Percentiles rank a stretch among this genome's conserved stretches.
Evolutionary conservation across 2,113 vertebrate species (phyloP).

Genomic region (Peromyscus polionotus): DNA sequence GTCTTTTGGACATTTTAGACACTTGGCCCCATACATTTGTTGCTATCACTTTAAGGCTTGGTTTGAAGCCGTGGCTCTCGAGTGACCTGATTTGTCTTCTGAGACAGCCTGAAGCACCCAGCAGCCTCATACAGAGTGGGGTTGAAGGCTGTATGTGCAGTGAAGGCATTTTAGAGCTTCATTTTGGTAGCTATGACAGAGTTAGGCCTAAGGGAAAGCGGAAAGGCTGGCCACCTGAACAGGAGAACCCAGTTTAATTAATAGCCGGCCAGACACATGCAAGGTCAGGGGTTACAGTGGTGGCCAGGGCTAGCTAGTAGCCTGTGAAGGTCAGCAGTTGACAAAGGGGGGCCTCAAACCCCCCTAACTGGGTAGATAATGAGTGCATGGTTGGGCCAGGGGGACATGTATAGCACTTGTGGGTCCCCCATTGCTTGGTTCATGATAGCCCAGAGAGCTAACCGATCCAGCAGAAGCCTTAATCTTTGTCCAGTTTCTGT

Average conservation of each 20-base stretch:
- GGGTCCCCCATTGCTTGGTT: neutral
- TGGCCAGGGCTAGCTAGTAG: neutral
- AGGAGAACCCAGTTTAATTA: neutral
- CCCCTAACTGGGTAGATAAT: neutral
- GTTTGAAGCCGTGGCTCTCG: constrained; percentile 10
- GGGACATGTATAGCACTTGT: neutral
- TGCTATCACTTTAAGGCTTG: constrained; percentile 9
- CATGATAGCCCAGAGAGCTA: neutral
- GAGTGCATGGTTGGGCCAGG: neutral
- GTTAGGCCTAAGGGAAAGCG: neutral
- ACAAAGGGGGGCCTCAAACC: neutral
- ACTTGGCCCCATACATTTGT: neutral
- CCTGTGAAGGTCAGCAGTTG: neutral
- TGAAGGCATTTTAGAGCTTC: neutral
- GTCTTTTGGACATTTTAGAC: neutral
- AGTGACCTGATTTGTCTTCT: neutral
- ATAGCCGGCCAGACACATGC: neutral
- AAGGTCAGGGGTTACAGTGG: neutral
- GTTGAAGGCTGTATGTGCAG: neutral
- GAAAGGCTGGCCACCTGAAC: neutral
- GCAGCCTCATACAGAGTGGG: neutral
- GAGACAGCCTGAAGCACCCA: neutral
- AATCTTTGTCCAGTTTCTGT: neutral
- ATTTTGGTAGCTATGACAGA: neutral
- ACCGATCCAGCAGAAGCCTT: neutral